Conservation (phyloP, 2,797 vertebrate species). For the Acanthurus lineatus region DNA sequence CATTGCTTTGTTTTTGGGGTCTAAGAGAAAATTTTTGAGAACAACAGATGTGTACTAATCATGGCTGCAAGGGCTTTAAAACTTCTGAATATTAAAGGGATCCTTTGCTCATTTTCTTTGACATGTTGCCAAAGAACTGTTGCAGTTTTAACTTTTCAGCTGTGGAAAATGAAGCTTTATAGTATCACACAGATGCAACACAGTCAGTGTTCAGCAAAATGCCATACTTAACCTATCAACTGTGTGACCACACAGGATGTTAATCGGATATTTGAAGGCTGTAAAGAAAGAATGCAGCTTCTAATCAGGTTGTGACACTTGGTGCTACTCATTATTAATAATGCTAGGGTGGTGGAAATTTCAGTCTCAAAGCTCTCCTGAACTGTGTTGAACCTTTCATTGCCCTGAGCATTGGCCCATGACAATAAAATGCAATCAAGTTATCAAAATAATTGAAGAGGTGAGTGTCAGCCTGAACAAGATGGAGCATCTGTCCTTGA, state of each 20-base stretch:
- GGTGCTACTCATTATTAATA: slow-evolving; percentile 13
- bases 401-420: slow-evolving; percentile 23
- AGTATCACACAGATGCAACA: slow-evolving; percentile 19
- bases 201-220: slow-evolving; percentile 21
- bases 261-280: slow-evolving; percentile 23
- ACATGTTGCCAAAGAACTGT: slow-evolving; percentile 38
- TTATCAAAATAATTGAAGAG: slow-evolving; percentile 68
- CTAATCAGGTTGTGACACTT: slow-evolving; percentile 20
- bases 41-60: slow-evolving; percentile 43
- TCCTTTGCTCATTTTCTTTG: slow-evolving; percentile 33
- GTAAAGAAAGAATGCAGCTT: slow-evolving; percentile 14
- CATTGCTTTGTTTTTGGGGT: slow-evolving; percentile 28
- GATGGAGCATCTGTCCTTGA: slow-evolving; percentile 74
- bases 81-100: slow-evolving; percentile 46
- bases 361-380: slow-evolving; percentile 14
- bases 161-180: slow-evolving; percentile 47
- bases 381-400: slow-evolving; percentile 12
- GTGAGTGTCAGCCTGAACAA: slow-evolving; percentile 59
- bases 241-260: slow-evolving; percentile 3
- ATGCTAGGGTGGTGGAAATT: slow-evolving; percentile 40
- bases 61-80: slow-evolving; percentile 41
- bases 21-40: slow-evolving; percentile 7
- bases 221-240: neutral
- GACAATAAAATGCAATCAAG: slow-evolving; percentile 60
- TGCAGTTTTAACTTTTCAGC: slow-evolving; percentile 29